Evolutionary conservation across 2,888 invertebrate species (phyloP), one percentile per base, ranked within the genome.

Genomic region (Clepsis dumicolana): DNA sequence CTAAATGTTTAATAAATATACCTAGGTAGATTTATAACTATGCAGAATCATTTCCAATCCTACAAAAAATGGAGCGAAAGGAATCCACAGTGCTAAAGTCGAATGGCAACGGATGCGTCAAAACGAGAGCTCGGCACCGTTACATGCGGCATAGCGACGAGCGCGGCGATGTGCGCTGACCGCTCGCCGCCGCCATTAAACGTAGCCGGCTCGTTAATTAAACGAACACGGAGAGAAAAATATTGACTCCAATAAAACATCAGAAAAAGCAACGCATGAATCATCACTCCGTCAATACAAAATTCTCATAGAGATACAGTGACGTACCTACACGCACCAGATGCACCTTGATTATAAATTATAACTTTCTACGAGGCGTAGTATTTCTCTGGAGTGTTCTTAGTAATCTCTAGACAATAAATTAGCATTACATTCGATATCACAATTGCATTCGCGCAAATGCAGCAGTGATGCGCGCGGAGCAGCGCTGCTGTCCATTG

Each of bases 61-160:
- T 56, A 21, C 62, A 41, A 59, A 68, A 32, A 32, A 44, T 12
- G 25, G 53, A 64, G 44, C 41, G 35, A 48, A 25, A 14, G 63
- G 50, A 48, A 48, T 64, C 50, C 52, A n/a, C n/a, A 68, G 52
- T 24, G 50, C 48, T 27, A 48, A 62, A 64, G 77, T 80, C 77
- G 74, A 75, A 76, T 78, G 77, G 73, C 75, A 80, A 75, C 80
- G 83, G 87, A 84, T 84, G 82, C 84, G 74, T 75, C 80, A 80
- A 85, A 88, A 84, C 77, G 88, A 90, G 90, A 91, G 82, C 88
- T 87, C 79, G 80, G 77, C 85, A 90, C 93, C 92, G 92, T 92
- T 92, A 92, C 77, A 75, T 83, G 85, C 82, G 81, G 81, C 74
- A 41, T 16, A 61, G 54, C 81, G 81, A 80, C 74, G 41, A 50